Base-by-base conservation (phyloP, 2,113 vertebrate genomes). In the Casuarius casuarius region DNA sequence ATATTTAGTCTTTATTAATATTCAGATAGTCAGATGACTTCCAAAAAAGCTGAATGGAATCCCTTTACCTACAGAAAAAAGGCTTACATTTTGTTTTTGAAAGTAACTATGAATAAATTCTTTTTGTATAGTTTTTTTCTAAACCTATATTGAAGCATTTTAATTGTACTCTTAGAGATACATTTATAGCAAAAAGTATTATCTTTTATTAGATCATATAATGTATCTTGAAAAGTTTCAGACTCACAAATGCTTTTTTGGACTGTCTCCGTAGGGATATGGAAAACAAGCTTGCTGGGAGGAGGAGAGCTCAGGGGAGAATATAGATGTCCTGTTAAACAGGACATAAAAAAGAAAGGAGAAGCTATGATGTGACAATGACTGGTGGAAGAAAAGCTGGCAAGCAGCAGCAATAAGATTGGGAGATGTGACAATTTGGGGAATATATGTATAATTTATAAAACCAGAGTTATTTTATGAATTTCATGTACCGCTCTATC, bases 251-350 rank as follows among this genome's bases (percentile, higher is more conserved):
- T 78, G 65, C 22, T 62, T 95, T 91, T 93, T 91, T 93, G 74
- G 71, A 46, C 74, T 20, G 49, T 91, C 38, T 90, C 94, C 90
- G 52, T 58, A 88, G 93, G 81, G 84, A 92, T 76, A 87, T 62
- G 63, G 84, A 89, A 95, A 95, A 83, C 46, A 94, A 91, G 87
- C 59, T 93, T 94, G 91, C 95, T 96, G 82, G 54, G 82, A 97
- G 89, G 84, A 95, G 92, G 77, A 89, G 66, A 78, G 91, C 94
- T 94, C 91, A 94, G 82, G 93, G 95, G 93, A 95, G 84, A 95
- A 94, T 95, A 97, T 89, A 97, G 95, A 96, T 95, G 93, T 97
- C 95, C 96, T 95, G 75, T 97, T 96, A 96, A 96, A 94, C 94
- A 97, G 95, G 92, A 94, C 94, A 93, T 92, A 92, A 94, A 95